Evolutionary conservation across 2,113 vertebrate species (phyloP).

Genomic region (Setophaga petechia): DNA sequence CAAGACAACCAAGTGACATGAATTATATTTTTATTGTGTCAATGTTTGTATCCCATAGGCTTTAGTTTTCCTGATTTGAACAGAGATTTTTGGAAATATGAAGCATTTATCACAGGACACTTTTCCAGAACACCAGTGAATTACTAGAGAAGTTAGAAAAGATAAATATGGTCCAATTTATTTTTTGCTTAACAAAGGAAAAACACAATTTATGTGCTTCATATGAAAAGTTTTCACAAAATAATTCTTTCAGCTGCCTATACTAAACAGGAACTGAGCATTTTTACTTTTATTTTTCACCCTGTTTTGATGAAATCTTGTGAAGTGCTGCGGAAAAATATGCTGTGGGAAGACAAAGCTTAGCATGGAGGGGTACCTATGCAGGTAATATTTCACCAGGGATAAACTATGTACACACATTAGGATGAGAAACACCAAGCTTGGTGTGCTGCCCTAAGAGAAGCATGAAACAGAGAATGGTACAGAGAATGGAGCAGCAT

Average conservation of each 20-base stretch:
- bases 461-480: neutral
- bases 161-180: neutral
- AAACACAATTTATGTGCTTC: neutral
- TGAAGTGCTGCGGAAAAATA: neutral
- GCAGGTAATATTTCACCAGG: neutral
- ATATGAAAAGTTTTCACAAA: neutral
- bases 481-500: neutral
- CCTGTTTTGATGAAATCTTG: neutral
- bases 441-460: neutral
- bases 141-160: neutral
- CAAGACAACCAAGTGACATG: neutral
- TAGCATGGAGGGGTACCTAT: neutral
- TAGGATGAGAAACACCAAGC: neutral
- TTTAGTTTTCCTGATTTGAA: neutral
- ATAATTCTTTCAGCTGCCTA: neutral
- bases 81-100: neutral
- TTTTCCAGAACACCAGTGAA: neutral
- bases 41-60: neutral
- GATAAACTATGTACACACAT: neutral
- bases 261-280: neutral
- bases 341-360: neutral
- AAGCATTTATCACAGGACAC: neutral
- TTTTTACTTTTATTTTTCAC: neutral
- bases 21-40: neutral
- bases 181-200: neutral